Percentiles rank a stretch among this genome's conserved stretches.
phyloP scores from a whole-genome alignment of 1,140 invertebrate genomes.

The Zophobas morio region DNA sequence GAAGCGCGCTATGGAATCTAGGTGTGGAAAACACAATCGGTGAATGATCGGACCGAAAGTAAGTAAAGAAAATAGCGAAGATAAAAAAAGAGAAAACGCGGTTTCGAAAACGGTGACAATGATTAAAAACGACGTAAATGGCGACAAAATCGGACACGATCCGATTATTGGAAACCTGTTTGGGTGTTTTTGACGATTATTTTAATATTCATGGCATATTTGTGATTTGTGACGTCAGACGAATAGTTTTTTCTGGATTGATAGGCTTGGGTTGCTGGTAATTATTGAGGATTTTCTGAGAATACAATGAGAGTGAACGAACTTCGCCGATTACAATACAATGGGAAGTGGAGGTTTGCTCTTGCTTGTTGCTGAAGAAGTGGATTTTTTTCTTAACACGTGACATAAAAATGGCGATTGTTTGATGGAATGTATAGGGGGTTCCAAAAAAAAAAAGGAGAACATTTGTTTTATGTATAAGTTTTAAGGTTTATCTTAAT shows the following conservation, averaged over 20 bases:
- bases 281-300: conserved; percentile 21
- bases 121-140: background rate
- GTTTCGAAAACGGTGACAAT: background rate
- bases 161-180: conserved; percentile 10
- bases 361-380: background rate
- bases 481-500: too few relatives aligned
- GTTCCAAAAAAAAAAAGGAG: background rate
- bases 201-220: conserved; percentile 5
- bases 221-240: background rate
- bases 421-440: conserved; percentile 6
- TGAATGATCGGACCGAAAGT: conserved; percentile 33
- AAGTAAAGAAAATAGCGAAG: conserved; percentile 19
- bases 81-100: background rate
- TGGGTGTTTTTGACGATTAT: conserved; percentile 1
- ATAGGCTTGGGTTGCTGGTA: background rate
- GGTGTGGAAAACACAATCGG: conserved; percentile 41
- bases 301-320: conserved; percentile 33
- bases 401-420: conserved; percentile 36
- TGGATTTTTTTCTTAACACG: conserved; percentile 31
- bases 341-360: conserved; percentile 25
- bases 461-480: background rate
- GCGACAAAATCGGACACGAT: background rate
- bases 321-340: conserved; percentile 36
- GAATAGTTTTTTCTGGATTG: conserved; percentile 4
- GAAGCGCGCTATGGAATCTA: conserved; percentile 47